These are phyloP conservation scores for Enteromius treurensis DNA, from an alignment of 2,797 vertebrate genomes.

Conservation along the genomic window DNA sequence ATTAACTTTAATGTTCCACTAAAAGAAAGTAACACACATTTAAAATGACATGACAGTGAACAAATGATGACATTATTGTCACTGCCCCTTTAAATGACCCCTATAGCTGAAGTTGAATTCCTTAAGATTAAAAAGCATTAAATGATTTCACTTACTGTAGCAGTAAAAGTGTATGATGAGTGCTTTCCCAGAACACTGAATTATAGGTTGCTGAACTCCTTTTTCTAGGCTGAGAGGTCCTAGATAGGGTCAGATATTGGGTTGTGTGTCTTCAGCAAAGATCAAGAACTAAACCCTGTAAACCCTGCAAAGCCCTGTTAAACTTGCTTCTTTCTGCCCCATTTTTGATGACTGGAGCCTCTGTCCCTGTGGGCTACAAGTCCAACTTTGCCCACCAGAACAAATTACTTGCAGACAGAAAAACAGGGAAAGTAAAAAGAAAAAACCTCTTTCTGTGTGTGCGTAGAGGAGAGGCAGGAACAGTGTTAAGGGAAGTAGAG, in stretches of 20 bases:
- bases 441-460: conserved; percentile 24
- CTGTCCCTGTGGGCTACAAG: conserved; percentile 38
- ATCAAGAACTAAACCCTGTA: conserved; percentile 68
- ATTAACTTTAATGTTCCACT: not conserved
- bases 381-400: conserved; percentile 36
- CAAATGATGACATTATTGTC: not conserved
- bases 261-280: conserved; percentile 62
- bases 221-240: conserved; percentile 34
- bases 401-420: conserved; percentile 48
- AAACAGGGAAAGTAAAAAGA: conserved; percentile 23
- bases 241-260: conserved; percentile 47
- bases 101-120: conserved; percentile 6
- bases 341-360: conserved; percentile 37
- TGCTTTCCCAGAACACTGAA: conserved; percentile 10
- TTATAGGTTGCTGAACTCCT: conserved; percentile 10
- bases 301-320: conserved; percentile 59
- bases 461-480: conserved; percentile 25
- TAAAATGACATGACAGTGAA: not conserved
- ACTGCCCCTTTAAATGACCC: conserved; percentile 4
- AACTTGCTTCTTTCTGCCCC: conserved; percentile 55
- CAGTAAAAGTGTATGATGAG: not conserved
- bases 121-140: conserved; percentile 8
- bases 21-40: not conserved
- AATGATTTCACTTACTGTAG: conserved; percentile 6
- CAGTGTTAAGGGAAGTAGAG: conserved; percentile 3